phyloP scores from a whole-genome alignment of 2,113 vertebrate species.

The Cyphomyrus discorhynchus region DNA sequence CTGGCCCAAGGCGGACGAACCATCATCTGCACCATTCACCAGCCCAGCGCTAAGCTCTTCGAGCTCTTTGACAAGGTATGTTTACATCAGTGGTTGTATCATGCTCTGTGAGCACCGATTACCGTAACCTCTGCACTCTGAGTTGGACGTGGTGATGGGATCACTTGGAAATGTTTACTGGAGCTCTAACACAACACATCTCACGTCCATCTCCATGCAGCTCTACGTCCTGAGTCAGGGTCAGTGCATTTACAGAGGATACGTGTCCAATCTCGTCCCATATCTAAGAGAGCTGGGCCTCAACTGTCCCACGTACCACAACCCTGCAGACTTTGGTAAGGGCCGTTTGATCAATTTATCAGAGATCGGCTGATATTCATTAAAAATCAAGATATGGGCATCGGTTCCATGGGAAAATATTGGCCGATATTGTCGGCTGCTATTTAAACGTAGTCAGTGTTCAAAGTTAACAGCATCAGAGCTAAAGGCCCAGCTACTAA shows the following conservation, averaged over 20 bases:
- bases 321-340: conserved; percentile 82
- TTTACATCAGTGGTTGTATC: too few species aligned
- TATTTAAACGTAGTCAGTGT: background rate
- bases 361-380: background rate
- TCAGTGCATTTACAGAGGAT: conserved; percentile 78
- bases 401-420: background rate
- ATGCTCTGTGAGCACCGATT: too few species aligned
- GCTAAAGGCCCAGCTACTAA: background rate
- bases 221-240: conserved; percentile 81
- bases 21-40: conserved; percentile 80
- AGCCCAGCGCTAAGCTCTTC: conserved; percentile 81
- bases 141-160: background rate
- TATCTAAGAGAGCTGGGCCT: conserved; percentile 72
- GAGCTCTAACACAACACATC: background rate
- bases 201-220: conserved; percentile 41
- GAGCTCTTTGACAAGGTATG: conserved; percentile 79
- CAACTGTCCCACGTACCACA: conserved; percentile 84
- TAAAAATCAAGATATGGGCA: background rate
- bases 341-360: background rate
- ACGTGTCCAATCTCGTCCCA: conserved; percentile 70
- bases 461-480: background rate
- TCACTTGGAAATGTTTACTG: background rate
- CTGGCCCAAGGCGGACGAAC: conserved; percentile 75
- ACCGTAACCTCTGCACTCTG: background rate
- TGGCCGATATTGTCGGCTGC: background rate